These are phyloP conservation scores for Hemithea aestivaria DNA, from an alignment of 2,888 invertebrate species.

Conservation along the genomic window DNA sequence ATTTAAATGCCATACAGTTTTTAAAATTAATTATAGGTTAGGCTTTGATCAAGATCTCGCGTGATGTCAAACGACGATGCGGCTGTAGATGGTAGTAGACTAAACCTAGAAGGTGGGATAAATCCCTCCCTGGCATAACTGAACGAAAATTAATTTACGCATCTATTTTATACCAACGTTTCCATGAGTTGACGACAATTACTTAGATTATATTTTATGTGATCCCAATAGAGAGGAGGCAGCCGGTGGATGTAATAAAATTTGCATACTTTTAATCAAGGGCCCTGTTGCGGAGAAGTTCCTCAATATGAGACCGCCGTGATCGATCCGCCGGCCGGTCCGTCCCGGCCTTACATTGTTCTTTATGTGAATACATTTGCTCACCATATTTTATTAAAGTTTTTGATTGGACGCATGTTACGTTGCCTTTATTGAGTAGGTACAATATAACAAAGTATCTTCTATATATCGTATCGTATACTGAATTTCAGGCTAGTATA, in stretches of 20 bases:
- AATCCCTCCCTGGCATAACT: too few species aligned
- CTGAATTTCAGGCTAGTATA: neutral
- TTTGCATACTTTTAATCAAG: slow-evolving; percentile 81
- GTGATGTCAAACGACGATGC: too few species aligned
- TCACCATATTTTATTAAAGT: neutral
- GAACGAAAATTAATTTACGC: too few species aligned
- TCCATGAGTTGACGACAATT: slow-evolving; percentile 31
- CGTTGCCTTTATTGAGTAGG: neutral
- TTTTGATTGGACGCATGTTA: neutral
- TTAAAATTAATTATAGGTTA: too few species aligned
- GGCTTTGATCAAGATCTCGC: too few species aligned
- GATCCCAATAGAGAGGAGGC: slow-evolving; percentile 44
- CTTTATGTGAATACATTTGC: slow-evolving; percentile 18
- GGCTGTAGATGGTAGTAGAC: too few species aligned
- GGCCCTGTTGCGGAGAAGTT: slow-evolving; percentile 79
- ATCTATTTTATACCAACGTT: neutral
- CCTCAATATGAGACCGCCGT: slow-evolving; percentile 75
- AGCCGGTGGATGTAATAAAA: slow-evolving; percentile 75
- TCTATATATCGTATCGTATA: too few species aligned
- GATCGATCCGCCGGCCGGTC: slow-evolving; percentile 64
- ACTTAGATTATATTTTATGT: slow-evolving; percentile 42
- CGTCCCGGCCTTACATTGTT: slow-evolving; percentile 41
- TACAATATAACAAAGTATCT: too few species aligned
- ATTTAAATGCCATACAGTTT: too few species aligned
- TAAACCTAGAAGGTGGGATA: too few species aligned